phyloP scores from a whole-genome alignment of 2,888 invertebrate genomes.

The Cephus runcator region DNA sequence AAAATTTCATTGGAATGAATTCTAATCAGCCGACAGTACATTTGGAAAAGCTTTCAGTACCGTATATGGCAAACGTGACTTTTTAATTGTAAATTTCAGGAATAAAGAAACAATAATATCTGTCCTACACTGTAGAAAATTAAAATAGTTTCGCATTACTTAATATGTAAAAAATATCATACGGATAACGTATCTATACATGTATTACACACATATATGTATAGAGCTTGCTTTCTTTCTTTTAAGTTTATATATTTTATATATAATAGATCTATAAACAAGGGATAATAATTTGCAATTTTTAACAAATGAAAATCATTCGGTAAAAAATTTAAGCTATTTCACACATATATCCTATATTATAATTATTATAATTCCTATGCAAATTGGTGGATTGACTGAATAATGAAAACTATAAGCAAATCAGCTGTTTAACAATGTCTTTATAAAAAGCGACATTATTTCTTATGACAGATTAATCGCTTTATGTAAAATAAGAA shows the following conservation, averaged over 20 bases:
- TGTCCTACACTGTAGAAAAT: neutral
- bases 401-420: neutral
- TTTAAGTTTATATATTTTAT: neutral
- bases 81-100: neutral
- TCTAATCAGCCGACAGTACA: neutral
- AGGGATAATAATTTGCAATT: neutral
- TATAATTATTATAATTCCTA: too few relatives aligned
- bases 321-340: neutral
- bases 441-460: neutral
- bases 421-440: neutral
- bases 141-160: neutral
- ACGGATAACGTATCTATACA: too few relatives aligned
- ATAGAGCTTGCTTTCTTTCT: neutral
- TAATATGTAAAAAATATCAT: neutral
- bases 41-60: neutral
- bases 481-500: neutral
- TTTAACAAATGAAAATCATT: neutral
- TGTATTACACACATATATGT: neutral
- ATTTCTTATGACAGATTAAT: neutral
- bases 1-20: too few relatives aligned
- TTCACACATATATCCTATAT: neutral
- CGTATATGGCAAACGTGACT: neutral
- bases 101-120: neutral
- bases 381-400: neutral
- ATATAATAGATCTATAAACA: neutral